Evolutionary conservation across 2,888 invertebrate genomes (phyloP).

Genomic region (Brachypterus glaber): DNA sequence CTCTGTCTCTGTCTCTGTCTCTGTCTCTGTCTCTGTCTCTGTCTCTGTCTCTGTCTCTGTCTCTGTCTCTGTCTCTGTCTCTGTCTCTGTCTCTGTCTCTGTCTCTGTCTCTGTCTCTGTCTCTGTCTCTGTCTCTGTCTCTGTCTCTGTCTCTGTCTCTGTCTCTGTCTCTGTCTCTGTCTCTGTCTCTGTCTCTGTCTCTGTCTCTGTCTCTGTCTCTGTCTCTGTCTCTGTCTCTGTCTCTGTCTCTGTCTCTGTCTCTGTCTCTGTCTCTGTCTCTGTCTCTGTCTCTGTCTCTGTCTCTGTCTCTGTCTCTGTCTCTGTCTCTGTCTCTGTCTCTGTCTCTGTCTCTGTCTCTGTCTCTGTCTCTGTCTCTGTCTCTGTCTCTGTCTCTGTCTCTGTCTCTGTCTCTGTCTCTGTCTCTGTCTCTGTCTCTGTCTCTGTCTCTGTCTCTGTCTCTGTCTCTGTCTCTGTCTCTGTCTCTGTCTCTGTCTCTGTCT

Average conservation of each 20-base stretch:
- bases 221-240: constrained; percentile 12
- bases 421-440: constrained; percentile 11
- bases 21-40: constrained; percentile 11
- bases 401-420: constrained; percentile 11
- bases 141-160: constrained; percentile 11
- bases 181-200: constrained; percentile 10
- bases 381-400: constrained; percentile 10
- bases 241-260: constrained; percentile 12
- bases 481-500: constrained; percentile 11
- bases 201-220: constrained; percentile 11
- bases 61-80: constrained; percentile 11
- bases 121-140: constrained; percentile 11
- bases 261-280: constrained; percentile 13
- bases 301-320: constrained; percentile 12
- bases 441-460: constrained; percentile 11
- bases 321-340: constrained; percentile 10
- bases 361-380: constrained; percentile 11
- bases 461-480: constrained; percentile 11
- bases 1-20: constrained; percentile 12
- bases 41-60: constrained; percentile 12
- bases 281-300: constrained; percentile 11
- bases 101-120: constrained; percentile 10
- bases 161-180: constrained; percentile 10
- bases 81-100: constrained; percentile 10
- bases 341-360: constrained; percentile 11